These are phyloP conservation scores for Crypturellus undulatus DNA, from an alignment of 2,113 vertebrate genomes.

Conservation along the genomic window DNA sequence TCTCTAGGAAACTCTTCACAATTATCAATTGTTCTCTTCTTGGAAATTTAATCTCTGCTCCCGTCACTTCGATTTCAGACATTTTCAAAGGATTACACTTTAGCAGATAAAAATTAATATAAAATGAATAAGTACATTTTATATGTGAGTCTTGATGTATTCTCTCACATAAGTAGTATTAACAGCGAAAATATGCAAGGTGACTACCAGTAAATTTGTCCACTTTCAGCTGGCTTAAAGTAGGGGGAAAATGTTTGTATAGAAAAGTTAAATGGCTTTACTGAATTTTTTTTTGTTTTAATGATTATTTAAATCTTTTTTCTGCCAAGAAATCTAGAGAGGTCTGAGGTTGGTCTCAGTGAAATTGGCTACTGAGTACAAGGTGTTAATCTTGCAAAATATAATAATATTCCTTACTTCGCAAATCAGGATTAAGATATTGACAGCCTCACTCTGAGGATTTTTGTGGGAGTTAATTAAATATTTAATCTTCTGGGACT, in stretches of 20 bases:
- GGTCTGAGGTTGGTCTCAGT: not conserved
- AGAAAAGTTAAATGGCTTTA: not conserved
- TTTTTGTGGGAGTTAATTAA: not conserved
- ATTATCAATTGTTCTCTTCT: not conserved
- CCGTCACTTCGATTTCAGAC: not conserved
- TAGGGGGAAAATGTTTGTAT: not conserved
- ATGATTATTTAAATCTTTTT: not conserved
- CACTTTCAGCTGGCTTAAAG: not conserved
- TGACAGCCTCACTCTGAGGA: not conserved
- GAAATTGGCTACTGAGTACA: not conserved
- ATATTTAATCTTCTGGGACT: not conserved
- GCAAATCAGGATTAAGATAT: not conserved
- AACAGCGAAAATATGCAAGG: not conserved
- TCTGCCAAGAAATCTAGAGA: not conserved
- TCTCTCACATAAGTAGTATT: not conserved
- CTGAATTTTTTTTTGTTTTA: slow-evolving; percentile 1
- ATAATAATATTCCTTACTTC: not conserved
- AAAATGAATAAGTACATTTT: not conserved
- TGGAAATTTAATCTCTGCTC: accelerated
- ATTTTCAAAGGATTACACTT: not conserved
- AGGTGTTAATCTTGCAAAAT: not conserved
- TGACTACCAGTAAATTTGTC: not conserved
- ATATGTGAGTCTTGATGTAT: not conserved
- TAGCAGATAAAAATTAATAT: not conserved
- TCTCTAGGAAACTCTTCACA: not conserved